A percentile compares a stretch with the other conserved stretches of the same genome.
Conservation (phyloP, 2,888 invertebrate genomes). For the Lasioglossum villosulum region DNA sequence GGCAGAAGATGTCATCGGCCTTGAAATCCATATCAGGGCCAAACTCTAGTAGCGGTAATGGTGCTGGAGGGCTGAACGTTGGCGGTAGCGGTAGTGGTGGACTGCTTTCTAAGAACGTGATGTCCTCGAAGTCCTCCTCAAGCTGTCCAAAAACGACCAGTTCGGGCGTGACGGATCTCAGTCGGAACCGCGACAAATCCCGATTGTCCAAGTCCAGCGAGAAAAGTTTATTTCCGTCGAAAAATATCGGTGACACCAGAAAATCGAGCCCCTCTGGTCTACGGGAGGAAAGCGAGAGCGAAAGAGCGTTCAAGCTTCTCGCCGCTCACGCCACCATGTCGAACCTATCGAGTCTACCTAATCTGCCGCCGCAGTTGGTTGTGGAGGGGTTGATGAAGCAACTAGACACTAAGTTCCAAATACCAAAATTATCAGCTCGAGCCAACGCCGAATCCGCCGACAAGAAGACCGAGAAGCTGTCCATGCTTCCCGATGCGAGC, state of each 20-base stretch:
- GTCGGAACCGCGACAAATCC: conserved; percentile 88
- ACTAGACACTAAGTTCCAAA: conserved; percentile 93
- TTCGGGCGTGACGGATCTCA: conserved; percentile 86
- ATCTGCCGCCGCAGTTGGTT: conserved; percentile 88
- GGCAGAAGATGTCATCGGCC: conserved; percentile 77
- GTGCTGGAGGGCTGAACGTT: conserved; percentile 47
- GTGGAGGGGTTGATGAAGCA: conserved; percentile 92
- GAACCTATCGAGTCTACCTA: conserved; percentile 78
- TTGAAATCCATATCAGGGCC: conserved; percentile 79
- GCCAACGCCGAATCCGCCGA: conserved; percentile 77
- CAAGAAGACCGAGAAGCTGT: conserved; percentile 66
- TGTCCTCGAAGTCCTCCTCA: conserved; percentile 83
- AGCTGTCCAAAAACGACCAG: conserved; percentile 88
- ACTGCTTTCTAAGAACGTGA: conserved; percentile 70
- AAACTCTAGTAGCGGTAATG: conserved; percentile 69
- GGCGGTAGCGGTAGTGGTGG: conserved; percentile 66
- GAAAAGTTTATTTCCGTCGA: conserved; percentile 88
- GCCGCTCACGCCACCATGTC: conserved; percentile 86
- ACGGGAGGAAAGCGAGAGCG: conserved; percentile 88
- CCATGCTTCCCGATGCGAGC: conserved; percentile 62
- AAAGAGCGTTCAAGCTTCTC: conserved; percentile 87
- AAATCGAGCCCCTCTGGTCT: conserved; percentile 89
- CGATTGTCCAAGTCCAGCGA: conserved; percentile 87
- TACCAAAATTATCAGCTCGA: conserved; percentile 91
- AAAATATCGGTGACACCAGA: conserved; percentile 85